Evolutionary conservation across 2,888 invertebrate species (phyloP), one percentile per base, ranked within the genome.

Genomic region (Onchidella celtica): DNA sequence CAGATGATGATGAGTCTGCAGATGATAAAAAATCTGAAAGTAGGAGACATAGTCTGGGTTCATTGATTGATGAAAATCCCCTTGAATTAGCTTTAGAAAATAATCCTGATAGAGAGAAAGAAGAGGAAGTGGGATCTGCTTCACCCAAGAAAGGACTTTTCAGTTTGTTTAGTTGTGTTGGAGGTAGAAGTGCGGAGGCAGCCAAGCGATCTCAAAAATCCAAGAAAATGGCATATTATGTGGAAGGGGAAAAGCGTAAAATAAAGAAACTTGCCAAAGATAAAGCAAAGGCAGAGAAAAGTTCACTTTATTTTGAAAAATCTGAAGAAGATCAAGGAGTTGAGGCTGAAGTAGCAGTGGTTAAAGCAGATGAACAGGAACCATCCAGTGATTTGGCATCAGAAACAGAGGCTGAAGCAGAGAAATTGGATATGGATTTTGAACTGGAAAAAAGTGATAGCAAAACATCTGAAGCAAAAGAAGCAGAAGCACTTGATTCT

Each of bases 201-300:
- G 47, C 59, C 14, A 61, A 38, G 66, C 69, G 63, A 34, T 34
- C 40, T 47, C 40, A 55, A 27, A 81, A 63, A 47, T 57, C 74
- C 24, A 66, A 66, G 36, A 68, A 63, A n/a, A 72, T 32, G n/a
- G 69, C 65, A 24, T 81, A 75, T 69, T 81, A 76, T 81, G 75
- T 63, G 3, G 81, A 76, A 34, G 81, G 76, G 3, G 81, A 81
- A 29, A 81, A 81, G 32, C n/a, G 70, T 65, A 81, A 76, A 65
- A 81, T 76, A 27, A 81, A 81, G 57, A 81, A 81, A 21, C 9
- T 81, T 6, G 29, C 75, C 27, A 81, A 61, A 63, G 70, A 70
- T 29, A 69, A 81, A 55, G 76, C 76, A 17, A 76, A 81, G 36
- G 70, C 76, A 57, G 63, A 69, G 27, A 81, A 34, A 40, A 69